phyloP scores from a whole-genome alignment of 2,113 vertebrate genomes.

The Bujurquina vittata region DNA sequence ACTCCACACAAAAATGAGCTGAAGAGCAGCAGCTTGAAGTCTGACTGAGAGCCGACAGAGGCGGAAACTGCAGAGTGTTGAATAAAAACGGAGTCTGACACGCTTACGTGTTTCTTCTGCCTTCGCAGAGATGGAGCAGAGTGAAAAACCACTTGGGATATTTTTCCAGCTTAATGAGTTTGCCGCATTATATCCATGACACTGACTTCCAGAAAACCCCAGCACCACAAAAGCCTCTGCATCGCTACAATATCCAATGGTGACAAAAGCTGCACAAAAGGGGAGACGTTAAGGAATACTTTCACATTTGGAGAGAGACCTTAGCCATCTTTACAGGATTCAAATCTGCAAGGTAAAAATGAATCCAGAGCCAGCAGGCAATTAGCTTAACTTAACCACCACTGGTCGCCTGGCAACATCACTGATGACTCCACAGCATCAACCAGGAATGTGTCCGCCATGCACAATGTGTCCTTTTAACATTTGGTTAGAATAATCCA shows the following conservation, averaged over 20 bases:
- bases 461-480: not conserved
- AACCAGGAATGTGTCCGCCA: not conserved
- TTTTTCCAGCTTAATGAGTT: not conserved
- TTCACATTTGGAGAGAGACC: not conserved
- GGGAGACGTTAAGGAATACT: not conserved
- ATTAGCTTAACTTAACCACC: not conserved
- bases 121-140: not conserved
- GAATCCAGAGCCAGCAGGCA: not conserved
- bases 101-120: conserved; percentile 3
- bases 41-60: not conserved
- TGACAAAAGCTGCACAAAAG: not conserved
- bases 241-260: not conserved
- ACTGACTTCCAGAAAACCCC: not conserved
- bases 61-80: not conserved
- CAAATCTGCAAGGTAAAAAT: not conserved
- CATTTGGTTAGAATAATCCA: not conserved
- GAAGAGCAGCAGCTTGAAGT: not conserved
- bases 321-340: not conserved
- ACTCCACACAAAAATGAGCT: not conserved
- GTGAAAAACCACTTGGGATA: not conserved
- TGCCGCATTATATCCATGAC: not conserved
- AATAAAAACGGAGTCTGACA: not conserved
- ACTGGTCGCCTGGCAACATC: not conserved
- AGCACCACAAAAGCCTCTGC: not conserved
- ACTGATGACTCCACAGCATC: not conserved